A percentile compares a stretch with the other conserved stretches of the same genome.
Evolutionary conservation across 2,797 vertebrate species (phyloP).

Genomic region (Varecia variegata): DNA sequence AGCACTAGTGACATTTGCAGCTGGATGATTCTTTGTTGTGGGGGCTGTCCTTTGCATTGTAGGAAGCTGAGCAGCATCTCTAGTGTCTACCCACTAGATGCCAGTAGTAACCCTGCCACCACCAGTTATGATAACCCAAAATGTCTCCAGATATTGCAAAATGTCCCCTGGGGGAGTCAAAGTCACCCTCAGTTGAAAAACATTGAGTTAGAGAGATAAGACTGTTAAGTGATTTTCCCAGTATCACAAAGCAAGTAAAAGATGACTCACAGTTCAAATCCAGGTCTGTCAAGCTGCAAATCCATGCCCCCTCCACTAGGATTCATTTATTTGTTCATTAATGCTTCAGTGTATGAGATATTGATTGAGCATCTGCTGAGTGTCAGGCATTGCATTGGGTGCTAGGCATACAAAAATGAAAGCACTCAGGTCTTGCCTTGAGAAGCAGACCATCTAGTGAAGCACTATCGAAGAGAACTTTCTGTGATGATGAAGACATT

Average conservation of each 20-base stretch:
- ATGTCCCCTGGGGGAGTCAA: neutral
- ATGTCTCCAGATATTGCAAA: neutral
- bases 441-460: neutral
- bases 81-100: neutral
- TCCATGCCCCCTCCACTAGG: neutral
- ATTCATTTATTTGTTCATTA: conserved; percentile 30
- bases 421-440: neutral
- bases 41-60: neutral
- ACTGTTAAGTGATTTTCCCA: neutral
- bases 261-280: neutral
- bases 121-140: neutral
- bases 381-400: neutral
- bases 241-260: conserved; percentile 12
- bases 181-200: neutral
- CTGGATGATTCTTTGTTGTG: neutral
- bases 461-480: neutral
- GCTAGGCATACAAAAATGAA: neutral
- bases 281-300: neutral
- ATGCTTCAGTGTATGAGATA: neutral
- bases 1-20: neutral
- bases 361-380: neutral
- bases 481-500: neutral
- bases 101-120: neutral
- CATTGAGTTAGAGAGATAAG: neutral
- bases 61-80: neutral